A percentile compares a stretch with the other conserved stretches of the same genome.
Evolutionary conservation across 2,888 invertebrate genomes (phyloP).

Genomic region (Microplitis manilae): DNA sequence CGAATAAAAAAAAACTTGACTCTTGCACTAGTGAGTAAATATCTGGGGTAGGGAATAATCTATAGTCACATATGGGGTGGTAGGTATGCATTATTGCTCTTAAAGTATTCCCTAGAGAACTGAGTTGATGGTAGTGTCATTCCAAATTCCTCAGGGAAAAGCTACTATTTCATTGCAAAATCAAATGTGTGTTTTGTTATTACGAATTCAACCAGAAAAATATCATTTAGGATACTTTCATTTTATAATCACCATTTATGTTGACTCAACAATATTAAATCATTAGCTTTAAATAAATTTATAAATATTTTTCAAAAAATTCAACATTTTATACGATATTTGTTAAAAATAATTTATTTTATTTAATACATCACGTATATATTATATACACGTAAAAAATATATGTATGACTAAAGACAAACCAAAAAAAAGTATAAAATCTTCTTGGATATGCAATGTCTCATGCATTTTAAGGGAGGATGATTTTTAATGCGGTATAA

Average conservation of each 20-base stretch:
- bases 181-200: constrained; percentile 35
- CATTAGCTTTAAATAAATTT: too few relatives aligned
- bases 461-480: constrained; percentile 67
- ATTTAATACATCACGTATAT: not conserved
- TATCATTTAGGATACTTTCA: not conserved
- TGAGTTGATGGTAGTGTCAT: constrained; percentile 52
- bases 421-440: constrained; percentile 35
- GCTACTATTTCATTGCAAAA: constrained; percentile 13
- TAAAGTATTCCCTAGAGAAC: constrained; percentile 62
- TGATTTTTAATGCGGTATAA: constrained; percentile 71
- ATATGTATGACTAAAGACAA: constrained; percentile 32
- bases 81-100: constrained; percentile 67
- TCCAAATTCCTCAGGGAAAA: constrained; percentile 32
- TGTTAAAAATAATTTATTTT: too few relatives aligned
- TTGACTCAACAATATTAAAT: too few relatives aligned
- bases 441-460: constrained; percentile 61
- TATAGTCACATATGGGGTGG: constrained; percentile 45
- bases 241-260: not conserved
- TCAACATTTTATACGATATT: too few relatives aligned
- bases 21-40: constrained; percentile 6
- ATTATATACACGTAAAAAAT: constrained; percentile 27
- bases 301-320: too few relatives aligned
- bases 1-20: constrained; percentile 3
- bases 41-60: not conserved
- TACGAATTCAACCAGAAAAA: constrained; percentile 3